A percentile compares a stretch with the other conserved stretches of the same genome.
These are phyloP conservation scores for Erebia ligea DNA, from an alignment of 2,888 invertebrate genomes.

Conservation along the genomic window DNA sequence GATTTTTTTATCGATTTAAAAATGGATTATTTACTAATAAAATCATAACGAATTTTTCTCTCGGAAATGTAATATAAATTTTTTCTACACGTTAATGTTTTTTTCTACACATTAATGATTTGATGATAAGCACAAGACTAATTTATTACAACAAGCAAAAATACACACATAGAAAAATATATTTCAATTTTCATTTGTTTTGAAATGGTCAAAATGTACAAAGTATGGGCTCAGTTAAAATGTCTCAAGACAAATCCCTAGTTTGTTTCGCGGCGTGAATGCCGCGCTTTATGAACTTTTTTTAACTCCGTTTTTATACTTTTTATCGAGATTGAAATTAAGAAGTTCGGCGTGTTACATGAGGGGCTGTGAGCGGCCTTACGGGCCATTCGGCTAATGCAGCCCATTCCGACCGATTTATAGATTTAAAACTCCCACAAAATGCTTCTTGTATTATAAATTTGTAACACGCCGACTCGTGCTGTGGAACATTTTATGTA, in stretches of 20 bases:
- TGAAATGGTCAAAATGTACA: not conserved
- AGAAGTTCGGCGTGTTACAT: conserved; percentile 55
- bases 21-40: too few species aligned
- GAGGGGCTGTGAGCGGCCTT: conserved; percentile 34
- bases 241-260: not conserved
- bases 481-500: conserved; percentile 39
- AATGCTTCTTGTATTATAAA: conserved; percentile 48
- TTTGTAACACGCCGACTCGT: conserved; percentile 32
- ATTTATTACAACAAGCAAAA: too few species aligned
- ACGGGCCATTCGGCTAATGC: conserved; percentile 43
- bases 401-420: conserved; percentile 45
- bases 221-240: not conserved
- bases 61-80: too few species aligned
- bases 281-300: conserved; percentile 57
- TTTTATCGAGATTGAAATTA: conserved; percentile 76
- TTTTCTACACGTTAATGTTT: too few species aligned
- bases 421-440: conserved; percentile 40
- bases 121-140: too few species aligned
- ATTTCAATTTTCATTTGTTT: not conserved
- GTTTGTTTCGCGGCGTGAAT: conserved; percentile 41
- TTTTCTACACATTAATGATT: too few species aligned
- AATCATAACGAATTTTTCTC: too few species aligned
- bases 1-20: too few species aligned
- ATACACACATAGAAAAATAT: too few species aligned
- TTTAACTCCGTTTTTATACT: conserved; percentile 72